Base-by-base conservation (phyloP, 2,888 invertebrate species). In the Ochropleura plecta region DNA sequence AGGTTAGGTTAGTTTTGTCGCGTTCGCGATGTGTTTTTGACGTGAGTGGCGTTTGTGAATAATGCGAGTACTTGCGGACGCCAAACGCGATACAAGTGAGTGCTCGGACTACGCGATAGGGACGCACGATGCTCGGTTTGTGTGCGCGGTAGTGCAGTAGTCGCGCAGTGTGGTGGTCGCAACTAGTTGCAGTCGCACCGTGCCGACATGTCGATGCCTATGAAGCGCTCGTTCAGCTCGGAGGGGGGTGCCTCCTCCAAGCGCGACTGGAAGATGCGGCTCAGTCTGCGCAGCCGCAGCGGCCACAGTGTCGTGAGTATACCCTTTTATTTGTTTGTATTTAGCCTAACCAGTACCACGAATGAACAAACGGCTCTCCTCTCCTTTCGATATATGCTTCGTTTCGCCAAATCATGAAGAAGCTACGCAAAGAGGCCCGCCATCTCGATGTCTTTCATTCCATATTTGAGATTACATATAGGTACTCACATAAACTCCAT, bases 251-350 rank as follows among this genome's bases (percentile, higher is more conserved):
- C 94, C 8, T 95, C 97, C 86, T 96, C 97, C 86, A 94, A 90
- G 85, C 96, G 97, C 75, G 98, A 98, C 89, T 98, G 98, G 98
- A 97, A 97, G 92, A 97, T 97, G 94, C 96, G 98, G 83, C 97
- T 98, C 84, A 98, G 98, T 84, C 96, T 98, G 69, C 97, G 98
- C 81, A 98, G 97, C 88, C 97, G 97, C 90, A 97, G 97, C 77
- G 97, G 97, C 63, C 97, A 96, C 76, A 97, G 97, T 85, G 97
- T 96, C 92, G 97, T 97, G 90, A 95, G 95, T 94, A 90, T 49
- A 67, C 55, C 14, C 8, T 12, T 44, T 70, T 51, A 42, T n/a
- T 14, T 44, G 14, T 20, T n/a, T 62, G 7, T 62, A 12, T n/a
- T 7, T 20, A n/a, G 14, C 4, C 8, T 44, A 7, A 62, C 44